phyloP scores from a whole-genome alignment of 2,888 invertebrate species.

The Lordiphosa andalusiaca region DNA sequence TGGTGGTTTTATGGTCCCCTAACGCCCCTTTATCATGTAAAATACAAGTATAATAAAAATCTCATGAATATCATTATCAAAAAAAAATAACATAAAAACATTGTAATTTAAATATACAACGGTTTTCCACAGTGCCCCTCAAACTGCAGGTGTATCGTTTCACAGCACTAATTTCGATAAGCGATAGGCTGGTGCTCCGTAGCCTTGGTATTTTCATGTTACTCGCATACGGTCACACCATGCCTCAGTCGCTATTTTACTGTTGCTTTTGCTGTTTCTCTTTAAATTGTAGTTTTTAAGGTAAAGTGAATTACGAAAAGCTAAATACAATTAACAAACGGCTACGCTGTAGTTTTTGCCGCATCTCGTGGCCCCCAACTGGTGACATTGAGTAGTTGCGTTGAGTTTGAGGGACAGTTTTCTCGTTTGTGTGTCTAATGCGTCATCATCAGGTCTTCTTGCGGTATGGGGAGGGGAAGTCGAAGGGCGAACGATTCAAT shows the following conservation, averaged over 20 bases:
- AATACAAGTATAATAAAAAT: slow-evolving; percentile 41
- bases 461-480: slow-evolving; percentile 25
- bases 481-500: no score
- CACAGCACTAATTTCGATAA: slow-evolving; percentile 32
- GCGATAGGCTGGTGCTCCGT: no score
- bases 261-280: slow-evolving; percentile 9
- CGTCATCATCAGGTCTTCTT: slow-evolving; percentile 50
- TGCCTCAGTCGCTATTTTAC: neutral
- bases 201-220: no score
- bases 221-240: no score
- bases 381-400: neutral
- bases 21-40: slow-evolving; percentile 47
- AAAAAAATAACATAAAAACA: neutral
- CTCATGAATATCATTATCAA: slow-evolving; percentile 69
- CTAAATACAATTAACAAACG: neutral
- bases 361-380: no score
- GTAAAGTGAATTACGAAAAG: slow-evolving; percentile 12
- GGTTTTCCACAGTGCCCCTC: no score
- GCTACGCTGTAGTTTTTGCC: no score
- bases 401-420: neutral
- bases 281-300: slow-evolving; percentile 18
- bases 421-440: slow-evolving; percentile 50
- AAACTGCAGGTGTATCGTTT: no score
- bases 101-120: neutral
- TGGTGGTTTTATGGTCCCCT: neutral